Evolutionary conservation across 2,888 invertebrate genomes (phyloP).

Genomic region (Mimumesa dahlbomi): DNA sequence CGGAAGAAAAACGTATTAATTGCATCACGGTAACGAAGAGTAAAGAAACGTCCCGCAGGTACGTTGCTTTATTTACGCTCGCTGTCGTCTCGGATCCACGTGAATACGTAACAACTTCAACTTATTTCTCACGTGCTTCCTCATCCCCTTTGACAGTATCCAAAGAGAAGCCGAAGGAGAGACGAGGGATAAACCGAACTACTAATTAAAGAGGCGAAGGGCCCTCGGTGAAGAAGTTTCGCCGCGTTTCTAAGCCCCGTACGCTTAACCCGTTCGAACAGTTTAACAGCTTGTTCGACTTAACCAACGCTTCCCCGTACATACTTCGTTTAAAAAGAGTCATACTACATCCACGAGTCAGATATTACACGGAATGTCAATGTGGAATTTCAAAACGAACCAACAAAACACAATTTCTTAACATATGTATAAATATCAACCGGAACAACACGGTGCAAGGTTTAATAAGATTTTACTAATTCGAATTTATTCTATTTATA

Average conservation of each 20-base stretch:
- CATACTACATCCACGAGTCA: too few relatives aligned
- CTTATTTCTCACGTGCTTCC: constrained; percentile 38
- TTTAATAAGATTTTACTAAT: too few relatives aligned
- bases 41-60: not conserved
- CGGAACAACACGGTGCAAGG: too few relatives aligned
- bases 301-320: too few relatives aligned
- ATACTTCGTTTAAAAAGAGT: too few relatives aligned
- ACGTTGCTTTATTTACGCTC: constrained; percentile 1
- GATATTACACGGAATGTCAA: too few relatives aligned
- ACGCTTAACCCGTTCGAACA: not conserved
- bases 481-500: not conserved
- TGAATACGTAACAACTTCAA: constrained; percentile 55
- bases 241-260: constrained; percentile 16
- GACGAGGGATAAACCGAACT: constrained; percentile 48
- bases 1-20: constrained; percentile 1
- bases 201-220: constrained; percentile 51
- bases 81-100: constrained; percentile 40
- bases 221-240: constrained; percentile 14
- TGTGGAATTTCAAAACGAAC: too few relatives aligned
- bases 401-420: too few relatives aligned
- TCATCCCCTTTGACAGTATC: constrained; percentile 30
- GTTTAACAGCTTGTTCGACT: constrained; percentile 1
- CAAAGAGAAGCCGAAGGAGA: constrained; percentile 32
- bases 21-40: not conserved
- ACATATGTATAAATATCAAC: too few relatives aligned